phyloP scores from a whole-genome alignment of 2,888 invertebrate species.

The Pinctada fucata region DNA sequence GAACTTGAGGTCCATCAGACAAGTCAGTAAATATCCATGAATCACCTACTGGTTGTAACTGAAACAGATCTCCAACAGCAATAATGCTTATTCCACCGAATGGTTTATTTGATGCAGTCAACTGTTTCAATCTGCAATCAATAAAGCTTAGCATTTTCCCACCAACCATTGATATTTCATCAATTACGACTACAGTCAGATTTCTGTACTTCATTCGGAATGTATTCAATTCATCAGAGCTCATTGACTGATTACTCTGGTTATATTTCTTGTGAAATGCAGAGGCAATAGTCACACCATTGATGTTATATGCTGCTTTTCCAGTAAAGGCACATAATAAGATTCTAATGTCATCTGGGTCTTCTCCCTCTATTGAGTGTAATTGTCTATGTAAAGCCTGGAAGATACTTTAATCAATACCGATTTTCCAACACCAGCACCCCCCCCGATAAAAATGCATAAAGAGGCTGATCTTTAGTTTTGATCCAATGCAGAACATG shows the following conservation, averaged over 20 bases:
- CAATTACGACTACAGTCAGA: conserved; percentile 42
- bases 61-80: no score
- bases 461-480: conserved; percentile 40
- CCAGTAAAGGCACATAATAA: no score
- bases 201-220: conserved; percentile 46
- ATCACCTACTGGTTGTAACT: conserved; percentile 43
- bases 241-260: no score
- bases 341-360: no score
- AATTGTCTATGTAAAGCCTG: no score
- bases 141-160: conserved; percentile 41
- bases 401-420: conserved; percentile 48
- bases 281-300: conserved; percentile 42
- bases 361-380: no score
- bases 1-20: no score
- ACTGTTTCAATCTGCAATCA: no score
- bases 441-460: no score
- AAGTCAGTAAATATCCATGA: conserved; percentile 50
- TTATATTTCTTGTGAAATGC: no score
- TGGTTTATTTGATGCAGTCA: no score
- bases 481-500: conserved; percentile 39
- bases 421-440: conserved; percentile 48
- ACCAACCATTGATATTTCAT: conserved; percentile 36
- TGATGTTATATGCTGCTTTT: conserved; percentile 44
- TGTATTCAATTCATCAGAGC: conserved; percentile 45
- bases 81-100: no score